phyloP scores from a whole-genome alignment of 2,797 vertebrate species.

The Xerus rutilus region DNA sequence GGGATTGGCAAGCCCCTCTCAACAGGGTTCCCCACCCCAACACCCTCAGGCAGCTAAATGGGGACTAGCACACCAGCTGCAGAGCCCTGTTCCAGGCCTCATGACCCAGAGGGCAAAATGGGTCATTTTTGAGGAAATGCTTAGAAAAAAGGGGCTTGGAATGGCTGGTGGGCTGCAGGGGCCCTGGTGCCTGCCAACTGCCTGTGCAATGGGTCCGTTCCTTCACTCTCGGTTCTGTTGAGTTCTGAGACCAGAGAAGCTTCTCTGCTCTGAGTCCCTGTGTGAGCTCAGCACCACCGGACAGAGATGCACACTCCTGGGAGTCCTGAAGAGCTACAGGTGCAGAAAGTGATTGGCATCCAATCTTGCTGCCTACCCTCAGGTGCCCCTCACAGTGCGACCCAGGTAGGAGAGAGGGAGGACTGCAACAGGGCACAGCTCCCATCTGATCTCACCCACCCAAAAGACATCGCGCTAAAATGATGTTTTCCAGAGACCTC shows the following conservation, averaged over 20 bases:
- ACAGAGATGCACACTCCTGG: not conserved
- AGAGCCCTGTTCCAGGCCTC: not conserved
- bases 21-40: too few species aligned
- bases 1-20: not conserved
- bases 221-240: not conserved
- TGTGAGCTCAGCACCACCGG: not conserved
- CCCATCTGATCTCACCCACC: not conserved
- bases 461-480: not conserved
- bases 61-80: rapidly evolving
- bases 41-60: rapidly evolving
- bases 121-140: not conserved
- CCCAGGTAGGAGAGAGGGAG: too few species aligned
- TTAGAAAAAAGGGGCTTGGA: not conserved
- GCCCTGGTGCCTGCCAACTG: not conserved
- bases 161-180: rapidly evolving
- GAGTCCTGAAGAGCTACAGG: not conserved
- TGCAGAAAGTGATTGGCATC: rapidly evolving
- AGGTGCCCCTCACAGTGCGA: rapidly evolving
- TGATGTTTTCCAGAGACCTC: not conserved
- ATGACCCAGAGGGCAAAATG: rapidly evolving
- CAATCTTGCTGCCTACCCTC: rapidly evolving
- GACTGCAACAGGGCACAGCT: not conserved
- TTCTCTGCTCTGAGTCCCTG: not conserved
- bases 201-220: not conserved
- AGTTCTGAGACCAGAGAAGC: not conserved